Conservation (phyloP, 2,113 vertebrate species). For the Zootoca vivipara region DNA sequence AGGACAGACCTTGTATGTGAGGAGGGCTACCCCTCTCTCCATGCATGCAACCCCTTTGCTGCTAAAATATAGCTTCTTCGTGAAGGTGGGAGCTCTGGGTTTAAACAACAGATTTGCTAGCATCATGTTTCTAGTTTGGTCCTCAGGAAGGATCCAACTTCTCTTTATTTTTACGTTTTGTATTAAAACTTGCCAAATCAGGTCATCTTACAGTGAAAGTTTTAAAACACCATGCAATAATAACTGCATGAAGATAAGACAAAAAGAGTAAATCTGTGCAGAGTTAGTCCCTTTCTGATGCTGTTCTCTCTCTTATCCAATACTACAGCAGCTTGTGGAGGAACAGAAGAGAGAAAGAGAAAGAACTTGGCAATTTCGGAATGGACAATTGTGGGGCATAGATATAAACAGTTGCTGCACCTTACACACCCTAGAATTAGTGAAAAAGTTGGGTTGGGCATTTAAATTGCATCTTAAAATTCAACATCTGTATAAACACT, state of each 20-base stretch:
- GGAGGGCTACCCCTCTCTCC: not conserved
- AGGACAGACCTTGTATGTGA: not conserved
- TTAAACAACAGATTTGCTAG: not conserved
- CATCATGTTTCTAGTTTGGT: not conserved
- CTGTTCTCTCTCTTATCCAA: not conserved
- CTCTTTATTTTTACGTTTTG: not conserved
- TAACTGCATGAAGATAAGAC: not conserved
- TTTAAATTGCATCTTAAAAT: not conserved
- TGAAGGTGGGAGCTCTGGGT: not conserved
- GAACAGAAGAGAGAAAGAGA: not conserved
- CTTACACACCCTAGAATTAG: not conserved
- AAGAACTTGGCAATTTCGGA: not conserved
- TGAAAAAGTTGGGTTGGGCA: not conserved
- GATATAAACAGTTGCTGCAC: no score
- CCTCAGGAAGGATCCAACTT: not conserved
- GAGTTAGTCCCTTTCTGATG: not conserved
- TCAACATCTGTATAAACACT: not conserved
- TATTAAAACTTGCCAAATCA: not conserved
- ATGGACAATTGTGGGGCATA: not conserved
- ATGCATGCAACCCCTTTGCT: not conserved
- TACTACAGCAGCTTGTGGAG: not conserved
- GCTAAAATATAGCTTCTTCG: not conserved
- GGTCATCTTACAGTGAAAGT: not conserved
- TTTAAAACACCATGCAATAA: not conserved
- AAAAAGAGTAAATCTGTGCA: not conserved